Evolutionary conservation across 1,140 invertebrate species (phyloP), one percentile per base, ranked within the genome.

Genomic region (Chrysopa pallens): DNA sequence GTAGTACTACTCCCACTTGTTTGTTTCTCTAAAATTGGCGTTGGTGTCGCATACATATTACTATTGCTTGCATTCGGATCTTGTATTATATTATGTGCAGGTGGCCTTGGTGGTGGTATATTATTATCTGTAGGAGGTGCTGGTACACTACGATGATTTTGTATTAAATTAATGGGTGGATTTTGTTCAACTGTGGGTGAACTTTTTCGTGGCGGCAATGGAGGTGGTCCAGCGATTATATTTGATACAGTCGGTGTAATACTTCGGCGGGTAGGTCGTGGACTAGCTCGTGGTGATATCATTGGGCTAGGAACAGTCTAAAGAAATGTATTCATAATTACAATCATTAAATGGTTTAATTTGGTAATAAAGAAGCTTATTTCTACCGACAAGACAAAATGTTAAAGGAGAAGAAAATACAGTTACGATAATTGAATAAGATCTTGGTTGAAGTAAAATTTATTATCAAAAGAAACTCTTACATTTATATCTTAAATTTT

Each of bases 251-350:
- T 58, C 12, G 54, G 55, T 6, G 53, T 52, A 11, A 50, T 47
- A 42, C 53, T 59, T 8, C 66, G 64, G 43, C 60, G 56, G 12
- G 51, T 46, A 38, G 54, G 56, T 42, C 62, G 61, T 11, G 67
- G 70, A 42, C 69, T 73, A 39, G 58, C 61, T 40, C 62, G 55
- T 11, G 69, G 70, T n/a, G 68, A 72, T 40, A 69, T 70, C 49
- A 71, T 67, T 2, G 74, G 74, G 57, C 74, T 77, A 9, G 53
- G 50, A 5, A 54, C 56, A 14, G 45, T 45, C 50, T 59, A 43
- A 36, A 50, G 49, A 23, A 23, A 46, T 37, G 43, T 14, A 9
- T 33, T 23, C 5, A n/a, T 5, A 23, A 23, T 23, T 23, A 23
- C 17, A 23, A 23, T 23, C 17, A 3, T 23, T 23, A n/a, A n/a